Percentiles rank a stretch among this genome's conserved stretches.
Evolutionary conservation across 2,888 invertebrate genomes (phyloP).

Genomic region (Phyllotreta cruciferae): DNA sequence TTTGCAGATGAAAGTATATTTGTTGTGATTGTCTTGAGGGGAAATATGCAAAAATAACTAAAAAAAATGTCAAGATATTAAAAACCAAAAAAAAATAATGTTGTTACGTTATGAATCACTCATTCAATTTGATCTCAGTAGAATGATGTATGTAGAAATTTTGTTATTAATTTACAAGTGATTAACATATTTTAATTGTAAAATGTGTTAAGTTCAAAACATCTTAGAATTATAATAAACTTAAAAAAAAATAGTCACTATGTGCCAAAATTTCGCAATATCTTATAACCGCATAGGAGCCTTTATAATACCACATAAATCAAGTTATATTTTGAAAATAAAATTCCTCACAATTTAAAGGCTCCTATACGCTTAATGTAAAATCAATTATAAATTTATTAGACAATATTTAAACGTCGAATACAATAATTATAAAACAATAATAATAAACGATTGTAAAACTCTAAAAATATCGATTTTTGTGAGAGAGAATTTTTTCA

Average conservation of each 20-base stretch:
- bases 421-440: constrained; percentile 47
- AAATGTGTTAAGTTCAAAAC: constrained; percentile 1
- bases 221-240: constrained; percentile 5
- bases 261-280: constrained; percentile 38
- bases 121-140: constrained; percentile 32
- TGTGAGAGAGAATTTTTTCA: constrained; percentile 29
- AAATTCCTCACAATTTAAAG: neutral
- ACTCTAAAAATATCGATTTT: constrained; percentile 21
- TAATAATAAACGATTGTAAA: constrained; percentile 40
- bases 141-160: constrained; percentile 17
- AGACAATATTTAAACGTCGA: constrained; percentile 50
- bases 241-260: constrained; percentile 37
- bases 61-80: constrained; percentile 3
- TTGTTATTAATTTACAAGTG: constrained; percentile 5
- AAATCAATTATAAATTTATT: constrained; percentile 38
- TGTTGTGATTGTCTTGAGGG: neutral
- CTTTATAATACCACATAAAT: constrained; percentile 4
- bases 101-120: constrained; percentile 24
- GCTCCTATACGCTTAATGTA: constrained; percentile 19
- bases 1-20: neutral
- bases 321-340: constrained; percentile 14
- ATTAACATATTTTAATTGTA: neutral
- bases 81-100: constrained; percentile 14
- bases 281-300: constrained; percentile 10
- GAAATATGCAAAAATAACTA: neutral